A percentile compares a stretch with the other conserved stretches of the same genome.
Evolutionary conservation across 2,113 vertebrate genomes (phyloP).

Genomic region (Boulengeromyrus knoepffleri): DNA sequence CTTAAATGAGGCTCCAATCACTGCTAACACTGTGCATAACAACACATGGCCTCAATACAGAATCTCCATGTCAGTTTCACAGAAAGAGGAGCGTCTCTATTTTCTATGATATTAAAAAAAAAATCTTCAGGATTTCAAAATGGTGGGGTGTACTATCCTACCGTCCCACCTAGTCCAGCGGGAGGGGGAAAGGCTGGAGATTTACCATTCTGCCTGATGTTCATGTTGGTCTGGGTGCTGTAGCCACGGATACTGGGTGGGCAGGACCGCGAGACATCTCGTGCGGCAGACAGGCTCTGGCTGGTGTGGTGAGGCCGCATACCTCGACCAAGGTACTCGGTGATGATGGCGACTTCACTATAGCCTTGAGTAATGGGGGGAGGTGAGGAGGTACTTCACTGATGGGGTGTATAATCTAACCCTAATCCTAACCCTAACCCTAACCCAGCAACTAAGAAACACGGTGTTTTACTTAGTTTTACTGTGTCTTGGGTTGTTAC

Average conservation of each 20-base stretch:
- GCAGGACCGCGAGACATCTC: slow-evolving; percentile 20
- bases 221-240: slow-evolving; percentile 27
- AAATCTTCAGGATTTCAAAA: not conserved
- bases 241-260: slow-evolving; percentile 50
- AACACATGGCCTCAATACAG: not conserved
- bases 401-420: not conserved
- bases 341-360: not conserved
- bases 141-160: not conserved
- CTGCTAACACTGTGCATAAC: not conserved
- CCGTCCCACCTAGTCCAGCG: not conserved
- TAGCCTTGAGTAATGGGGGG: slow-evolving; percentile 20
- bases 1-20: not conserved
- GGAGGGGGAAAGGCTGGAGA: not conserved
- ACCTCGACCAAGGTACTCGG: not conserved
- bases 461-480: too few species aligned
- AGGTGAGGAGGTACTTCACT: too few species aligned
- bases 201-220: slow-evolving; percentile 43
- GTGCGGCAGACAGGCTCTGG: slow-evolving; percentile 39
- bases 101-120: not conserved
- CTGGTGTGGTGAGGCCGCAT: not conserved
- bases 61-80: not conserved
- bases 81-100: not conserved
- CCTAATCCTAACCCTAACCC: not conserved
- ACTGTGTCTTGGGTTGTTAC: too few species aligned
- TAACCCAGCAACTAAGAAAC: too few species aligned